Evolutionary conservation across 1,140 invertebrate species (phyloP).

Genomic region (Aradophagus sp.): DNA sequence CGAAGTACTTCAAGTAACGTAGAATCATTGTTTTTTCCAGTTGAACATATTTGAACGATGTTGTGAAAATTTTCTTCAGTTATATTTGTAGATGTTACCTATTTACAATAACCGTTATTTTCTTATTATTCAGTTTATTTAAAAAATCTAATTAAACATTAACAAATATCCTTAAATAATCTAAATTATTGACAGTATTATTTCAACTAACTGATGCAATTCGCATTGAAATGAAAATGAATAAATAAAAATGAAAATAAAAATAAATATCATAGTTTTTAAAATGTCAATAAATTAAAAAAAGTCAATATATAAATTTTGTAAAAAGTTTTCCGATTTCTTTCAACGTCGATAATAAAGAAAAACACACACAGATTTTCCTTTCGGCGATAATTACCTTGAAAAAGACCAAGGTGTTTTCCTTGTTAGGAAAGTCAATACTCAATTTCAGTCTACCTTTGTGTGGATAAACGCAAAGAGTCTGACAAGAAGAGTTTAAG

Average conservation of each 20-base stretch:
- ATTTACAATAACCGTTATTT: conserved; percentile 1
- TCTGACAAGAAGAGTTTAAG: conserved; percentile 64
- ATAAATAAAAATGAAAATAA: too few relatives aligned
- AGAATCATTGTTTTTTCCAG: conserved; percentile 59
- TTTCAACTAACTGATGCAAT: too few relatives aligned
- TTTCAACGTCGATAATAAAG: too few relatives aligned
- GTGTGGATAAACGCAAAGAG: conserved; percentile 58
- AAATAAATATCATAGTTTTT: too few relatives aligned
- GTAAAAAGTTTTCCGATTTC: too few relatives aligned
- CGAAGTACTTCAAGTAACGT: conserved; percentile 65
- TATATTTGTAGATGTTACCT: conserved; percentile 57
- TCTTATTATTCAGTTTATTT: conserved; percentile 8
- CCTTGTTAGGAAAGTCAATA: conserved; percentile 57
- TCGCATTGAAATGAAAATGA: too few relatives aligned
- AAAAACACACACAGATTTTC: too few relatives aligned
- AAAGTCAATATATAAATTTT: too few relatives aligned
- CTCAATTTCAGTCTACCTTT: conserved; percentile 58
- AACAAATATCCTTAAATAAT: not conserved
- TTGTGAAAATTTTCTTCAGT: conserved; percentile 71
- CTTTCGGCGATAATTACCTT: conserved; percentile 68
- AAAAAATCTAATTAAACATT: conserved; percentile 1
- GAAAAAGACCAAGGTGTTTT: conserved; percentile 70
- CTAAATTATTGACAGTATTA: too few relatives aligned
- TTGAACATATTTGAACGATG: conserved; percentile 67
- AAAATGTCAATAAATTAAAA: too few relatives aligned